Evolutionary conservation across 2,888 invertebrate genomes (phyloP).

Genomic region (Drosophila affinis): DNA sequence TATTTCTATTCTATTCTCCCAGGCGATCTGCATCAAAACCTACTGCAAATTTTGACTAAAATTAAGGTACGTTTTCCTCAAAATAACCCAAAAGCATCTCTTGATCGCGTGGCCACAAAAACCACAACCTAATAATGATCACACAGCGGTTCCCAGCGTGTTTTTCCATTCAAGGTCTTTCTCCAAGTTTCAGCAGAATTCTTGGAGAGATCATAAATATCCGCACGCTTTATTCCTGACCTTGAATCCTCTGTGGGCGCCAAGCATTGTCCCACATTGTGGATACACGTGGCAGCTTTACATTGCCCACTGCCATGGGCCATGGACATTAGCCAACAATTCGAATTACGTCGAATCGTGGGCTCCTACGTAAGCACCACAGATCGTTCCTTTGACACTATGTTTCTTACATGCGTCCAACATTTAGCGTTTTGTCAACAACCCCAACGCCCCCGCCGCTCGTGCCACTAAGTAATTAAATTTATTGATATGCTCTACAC

Average conservation of each 20-base stretch:
- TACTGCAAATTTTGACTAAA: not conserved
- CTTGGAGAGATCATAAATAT: slow-evolving; percentile 46
- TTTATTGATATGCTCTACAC: slow-evolving; percentile 56
- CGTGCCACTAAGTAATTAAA: slow-evolving; percentile 46
- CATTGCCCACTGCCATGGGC: slow-evolving; percentile 45
- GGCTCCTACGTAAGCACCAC: slow-evolving; percentile 39
- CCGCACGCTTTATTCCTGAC: slow-evolving; percentile 49
- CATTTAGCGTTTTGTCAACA: slow-evolving; percentile 54
- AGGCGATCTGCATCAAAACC: not conserved
- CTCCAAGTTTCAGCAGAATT: not conserved
- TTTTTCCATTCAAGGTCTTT: slow-evolving; percentile 27
- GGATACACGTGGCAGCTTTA: slow-evolving; percentile 41
- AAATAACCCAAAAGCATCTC: no score
- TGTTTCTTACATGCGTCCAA: slow-evolving; percentile 51
- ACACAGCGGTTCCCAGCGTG: not conserved
- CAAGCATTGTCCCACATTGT: slow-evolving; percentile 20
- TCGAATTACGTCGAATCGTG: slow-evolving; percentile 55
- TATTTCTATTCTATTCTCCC: not conserved
- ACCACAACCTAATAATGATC: not conserved
- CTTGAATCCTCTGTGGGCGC: slow-evolving; percentile 47
- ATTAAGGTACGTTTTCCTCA: no score
- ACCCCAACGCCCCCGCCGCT: slow-evolving; percentile 54
- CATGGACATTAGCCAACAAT: slow-evolving; percentile 56
- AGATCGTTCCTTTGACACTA: slow-evolving; percentile 16
- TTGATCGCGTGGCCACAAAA: no score